Evolutionary conservation across 2,888 invertebrate genomes (phyloP), one percentile per base, ranked within the genome.

Genomic region (Orthosia cruda): DNA sequence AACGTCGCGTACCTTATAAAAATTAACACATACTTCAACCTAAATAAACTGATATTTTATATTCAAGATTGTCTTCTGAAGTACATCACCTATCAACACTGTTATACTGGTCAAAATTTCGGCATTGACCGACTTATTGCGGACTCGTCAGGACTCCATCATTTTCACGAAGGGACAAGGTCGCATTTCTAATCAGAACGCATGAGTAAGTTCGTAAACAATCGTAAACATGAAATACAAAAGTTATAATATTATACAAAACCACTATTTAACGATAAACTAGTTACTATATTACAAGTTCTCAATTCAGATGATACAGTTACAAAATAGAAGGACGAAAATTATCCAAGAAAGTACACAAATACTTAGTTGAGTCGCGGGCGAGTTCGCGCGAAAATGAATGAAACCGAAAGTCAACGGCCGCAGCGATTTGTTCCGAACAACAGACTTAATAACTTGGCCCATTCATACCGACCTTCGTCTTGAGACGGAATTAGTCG

Each of bases 391-490:
- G 85, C 49, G 85, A 77, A 84, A 86, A 84, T 81, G 93, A 94
- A 94, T 94, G 94, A 93, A 94, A 93, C 89, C 90, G 90, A 92
- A 92, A 94, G 94, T 94, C 94, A 94, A 94, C 92, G 94, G 89
- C 93, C 94, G 91, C 70, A 86, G 87, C 85, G 90, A 91, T 92
- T 92, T 91, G 93, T 92, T 93, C 90, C 86, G 89, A 94, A 93
- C 92, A 93, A 92, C 92, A 92, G 91, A 88, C 91, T 91, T 93
- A 93, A 94, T 94, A 95, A 93, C 92, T 93, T 23, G 85, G 88
- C 86, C 87, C 93, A 92, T 94, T 94, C 93, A 93, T 91, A 84
- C 87, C 81, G 90, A 89, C 89, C 90, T 91, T 91, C 90, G 92
- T 92, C 91, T 91, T 90, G 68, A 84, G 86, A 73, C 69, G 78